Evolutionary conservation across 2,888 invertebrate species (phyloP).

Genomic region (Watsonalla binaria): DNA sequence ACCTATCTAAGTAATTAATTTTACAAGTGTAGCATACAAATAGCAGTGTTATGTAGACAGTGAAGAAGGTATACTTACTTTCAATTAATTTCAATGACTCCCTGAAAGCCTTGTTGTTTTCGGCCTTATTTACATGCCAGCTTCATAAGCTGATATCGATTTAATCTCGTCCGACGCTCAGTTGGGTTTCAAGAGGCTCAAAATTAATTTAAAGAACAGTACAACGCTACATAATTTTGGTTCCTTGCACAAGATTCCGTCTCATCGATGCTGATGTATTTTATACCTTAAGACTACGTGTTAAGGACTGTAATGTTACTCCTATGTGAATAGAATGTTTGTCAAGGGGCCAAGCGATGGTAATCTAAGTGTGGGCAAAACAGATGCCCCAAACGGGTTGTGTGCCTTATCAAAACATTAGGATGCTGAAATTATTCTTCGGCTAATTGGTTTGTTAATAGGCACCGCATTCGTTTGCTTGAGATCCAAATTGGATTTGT

Average conservation of each 20-base stretch:
- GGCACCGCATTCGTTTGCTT: slow-evolving; percentile 23
- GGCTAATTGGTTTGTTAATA: slow-evolving; percentile 53
- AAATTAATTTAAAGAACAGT: slow-evolving; percentile 73
- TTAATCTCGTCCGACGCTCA: slow-evolving; percentile 56
- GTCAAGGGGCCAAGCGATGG: slow-evolving; percentile 28
- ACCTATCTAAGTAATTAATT: too few relatives aligned
- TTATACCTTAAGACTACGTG: neutral
- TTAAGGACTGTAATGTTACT: slow-evolving; percentile 14
- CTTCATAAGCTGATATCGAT: slow-evolving; percentile 62
- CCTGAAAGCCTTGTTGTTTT: slow-evolving; percentile 15
- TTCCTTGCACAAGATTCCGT: slow-evolving; percentile 4
- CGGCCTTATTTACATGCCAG: slow-evolving; percentile 42
- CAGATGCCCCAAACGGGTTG: slow-evolving; percentile 67
- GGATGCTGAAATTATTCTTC: slow-evolving; percentile 51
- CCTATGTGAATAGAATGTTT: slow-evolving; percentile 11
- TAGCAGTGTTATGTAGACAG: neutral
- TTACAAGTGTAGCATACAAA: too few relatives aligned
- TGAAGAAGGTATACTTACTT: neutral
- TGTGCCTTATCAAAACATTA: slow-evolving; percentile 50
- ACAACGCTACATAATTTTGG: slow-evolving; percentile 36
- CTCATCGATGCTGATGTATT: neutral
- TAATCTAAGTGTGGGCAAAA: slow-evolving; percentile 52
- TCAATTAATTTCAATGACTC: neutral
- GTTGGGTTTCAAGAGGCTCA: slow-evolving; percentile 62
- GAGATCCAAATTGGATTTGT: slow-evolving; percentile 15